Evolutionary conservation across 2,797 vertebrate genomes (phyloP).

Genomic region (Sylvia borin): DNA sequence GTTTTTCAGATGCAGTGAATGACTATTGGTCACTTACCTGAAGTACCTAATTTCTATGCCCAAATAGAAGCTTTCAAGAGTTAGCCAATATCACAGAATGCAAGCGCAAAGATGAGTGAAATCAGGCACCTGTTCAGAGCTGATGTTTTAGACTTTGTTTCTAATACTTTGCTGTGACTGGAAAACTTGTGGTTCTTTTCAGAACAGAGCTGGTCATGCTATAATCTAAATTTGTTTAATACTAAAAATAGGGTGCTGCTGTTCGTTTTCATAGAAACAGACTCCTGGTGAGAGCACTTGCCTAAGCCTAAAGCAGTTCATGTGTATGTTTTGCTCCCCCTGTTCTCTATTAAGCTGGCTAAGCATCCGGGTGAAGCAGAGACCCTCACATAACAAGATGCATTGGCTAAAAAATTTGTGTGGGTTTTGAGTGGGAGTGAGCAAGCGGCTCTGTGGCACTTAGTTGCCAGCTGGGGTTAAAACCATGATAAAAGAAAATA

Average conservation of each 20-base stretch:
- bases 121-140: not conserved
- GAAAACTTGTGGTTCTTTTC: not conserved
- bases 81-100: not conserved
- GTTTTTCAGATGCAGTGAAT: not conserved
- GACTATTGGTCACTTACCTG: not conserved
- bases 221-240: not conserved
- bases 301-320: not conserved
- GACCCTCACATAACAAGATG: not conserved
- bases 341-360: not conserved
- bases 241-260: not conserved
- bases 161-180: not conserved
- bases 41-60: not conserved
- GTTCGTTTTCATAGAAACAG: not conserved
- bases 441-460: accelerated
- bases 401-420: accelerated
- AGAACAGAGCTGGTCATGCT: not conserved
- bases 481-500: not conserved
- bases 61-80: not conserved
- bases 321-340: not conserved
- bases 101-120: not conserved
- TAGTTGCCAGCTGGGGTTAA: not conserved
- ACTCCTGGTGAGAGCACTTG: not conserved
- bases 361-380: not conserved
- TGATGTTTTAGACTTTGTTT: not conserved
- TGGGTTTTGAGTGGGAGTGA: not conserved